phyloP scores from a whole-genome alignment of 2,113 vertebrate species.

The Perca flavescens region DNA sequence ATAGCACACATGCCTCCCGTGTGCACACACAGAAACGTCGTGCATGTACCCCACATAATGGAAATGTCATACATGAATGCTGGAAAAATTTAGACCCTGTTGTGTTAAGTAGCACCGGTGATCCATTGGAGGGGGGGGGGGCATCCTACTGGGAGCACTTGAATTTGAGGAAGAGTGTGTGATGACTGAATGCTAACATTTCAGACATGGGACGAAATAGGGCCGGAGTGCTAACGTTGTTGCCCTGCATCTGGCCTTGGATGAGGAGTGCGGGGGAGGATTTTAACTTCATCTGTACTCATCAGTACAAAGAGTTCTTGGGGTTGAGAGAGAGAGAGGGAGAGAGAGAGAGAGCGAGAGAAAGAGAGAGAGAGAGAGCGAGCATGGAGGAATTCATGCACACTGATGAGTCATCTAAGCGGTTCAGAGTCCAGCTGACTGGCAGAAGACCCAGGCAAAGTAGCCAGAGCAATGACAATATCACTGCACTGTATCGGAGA shows the following conservation, averaged over 20 bases:
- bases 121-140: background rate
- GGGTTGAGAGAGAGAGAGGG: conserved; percentile 59
- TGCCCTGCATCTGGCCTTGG: conserved; percentile 54
- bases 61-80: conserved; percentile 54
- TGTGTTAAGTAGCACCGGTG: conserved; percentile 34
- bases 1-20: conserved; percentile 53
- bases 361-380: conserved; percentile 47
- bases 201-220: conserved; percentile 41
- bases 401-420: conserved; percentile 76
- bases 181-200: conserved; percentile 27
- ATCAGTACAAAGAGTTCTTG: conserved; percentile 71
- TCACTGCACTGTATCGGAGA: conserved; percentile 41
- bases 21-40: conserved; percentile 25
- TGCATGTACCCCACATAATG: conserved; percentile 50
- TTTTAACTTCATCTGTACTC: conserved; percentile 68
- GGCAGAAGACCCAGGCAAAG: conserved; percentile 39
- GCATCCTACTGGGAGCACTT: conserved; percentile 16
- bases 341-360: conserved; percentile 59
- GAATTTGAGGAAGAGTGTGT: conserved; percentile 29
- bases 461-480: conserved; percentile 41
- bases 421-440: conserved; percentile 66
- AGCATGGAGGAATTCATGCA: conserved; percentile 63
- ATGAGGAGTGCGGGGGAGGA: conserved; percentile 49
- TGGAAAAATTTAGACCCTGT: conserved; percentile 47
- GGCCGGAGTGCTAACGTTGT: conserved; percentile 42